These are phyloP conservation scores for Graphium colonna DNA, from an alignment of 2,888 invertebrate species.

Conservation along the genomic window DNA sequence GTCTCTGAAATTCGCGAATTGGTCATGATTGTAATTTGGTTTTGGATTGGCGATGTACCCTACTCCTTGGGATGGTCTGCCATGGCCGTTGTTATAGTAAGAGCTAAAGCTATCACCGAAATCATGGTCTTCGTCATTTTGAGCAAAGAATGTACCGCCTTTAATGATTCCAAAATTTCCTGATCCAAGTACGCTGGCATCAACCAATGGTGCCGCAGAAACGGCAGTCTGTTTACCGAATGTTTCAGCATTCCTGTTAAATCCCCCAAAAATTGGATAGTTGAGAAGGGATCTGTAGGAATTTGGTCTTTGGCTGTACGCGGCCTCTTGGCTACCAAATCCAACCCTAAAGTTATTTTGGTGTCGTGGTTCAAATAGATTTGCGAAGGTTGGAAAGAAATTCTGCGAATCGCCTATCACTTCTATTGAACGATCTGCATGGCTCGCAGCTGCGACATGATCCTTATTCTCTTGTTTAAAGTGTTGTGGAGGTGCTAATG, in stretches of 20 bases:
- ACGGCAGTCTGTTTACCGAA: slow-evolving; percentile 61
- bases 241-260: slow-evolving; percentile 59
- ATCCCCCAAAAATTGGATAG: slow-evolving; percentile 63
- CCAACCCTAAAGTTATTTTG: slow-evolving; percentile 79
- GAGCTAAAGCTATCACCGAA: slow-evolving; percentile 81
- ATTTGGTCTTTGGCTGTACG: slow-evolving; percentile 81
- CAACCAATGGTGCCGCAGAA: slow-evolving; percentile 61
- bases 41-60: slow-evolving; percentile 84
- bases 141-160: slow-evolving; percentile 92
- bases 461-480: slow-evolving; percentile 42
- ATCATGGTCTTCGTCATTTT: slow-evolving; percentile 83
- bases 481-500: slow-evolving; percentile 56
- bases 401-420: slow-evolving; percentile 81
- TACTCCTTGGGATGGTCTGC: slow-evolving; percentile 82
- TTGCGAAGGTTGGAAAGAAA: slow-evolving; percentile 89
- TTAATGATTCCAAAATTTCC: slow-evolving; percentile 93
- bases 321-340: slow-evolving; percentile 80
- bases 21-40: slow-evolving; percentile 88
- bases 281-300: slow-evolving; percentile 70
- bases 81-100: slow-evolving; percentile 85
- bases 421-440: slow-evolving; percentile 75
- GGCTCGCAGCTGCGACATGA: slow-evolving; percentile 48
- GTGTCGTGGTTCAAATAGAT: slow-evolving; percentile 80
- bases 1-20: slow-evolving; percentile 93
- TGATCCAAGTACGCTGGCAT: slow-evolving; percentile 85